Conservation (phyloP, 2,113 vertebrate species). For the Malurus elegans region DNA sequence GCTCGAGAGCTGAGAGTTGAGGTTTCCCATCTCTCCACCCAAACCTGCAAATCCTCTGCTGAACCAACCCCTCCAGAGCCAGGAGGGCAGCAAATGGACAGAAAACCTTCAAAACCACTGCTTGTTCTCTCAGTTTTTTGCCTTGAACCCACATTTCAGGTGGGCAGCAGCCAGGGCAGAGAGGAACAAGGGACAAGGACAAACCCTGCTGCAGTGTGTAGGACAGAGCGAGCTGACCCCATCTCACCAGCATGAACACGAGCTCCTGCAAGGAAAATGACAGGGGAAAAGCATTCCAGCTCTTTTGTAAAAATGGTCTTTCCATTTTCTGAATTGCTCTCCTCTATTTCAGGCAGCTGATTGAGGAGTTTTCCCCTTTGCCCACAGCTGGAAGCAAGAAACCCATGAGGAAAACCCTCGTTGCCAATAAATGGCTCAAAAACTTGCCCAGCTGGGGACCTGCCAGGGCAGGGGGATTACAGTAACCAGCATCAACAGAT, state of each 20-base stretch:
- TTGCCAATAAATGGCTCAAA: not conserved
- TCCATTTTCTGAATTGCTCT: not conserved
- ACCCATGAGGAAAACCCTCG: not conserved
- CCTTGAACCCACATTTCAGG: not conserved
- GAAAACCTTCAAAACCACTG: not conserved
- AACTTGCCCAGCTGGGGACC: not conserved
- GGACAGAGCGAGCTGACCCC: not conserved
- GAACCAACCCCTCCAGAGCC: not conserved
- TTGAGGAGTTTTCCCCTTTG: not conserved
- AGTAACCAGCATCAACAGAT: not conserved
- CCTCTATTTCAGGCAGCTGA: not conserved
- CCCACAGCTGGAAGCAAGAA: not conserved
- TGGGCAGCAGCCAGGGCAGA: not conserved
- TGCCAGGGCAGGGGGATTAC: not conserved
- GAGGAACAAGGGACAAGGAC: not conserved
- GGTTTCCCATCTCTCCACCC: not conserved
- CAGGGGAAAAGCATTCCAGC: not conserved
- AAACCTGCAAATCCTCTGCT: not conserved
- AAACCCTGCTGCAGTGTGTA: not conserved
- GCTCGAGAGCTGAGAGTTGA: not conserved
- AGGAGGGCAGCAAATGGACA: not conserved
- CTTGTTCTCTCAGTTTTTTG: not conserved
- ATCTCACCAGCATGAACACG: not conserved
- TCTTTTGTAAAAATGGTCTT: not conserved
- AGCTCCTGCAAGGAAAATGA: not conserved